Conservation (phyloP, 2,113 vertebrate species). For the Tragulus kanchil region DNA sequence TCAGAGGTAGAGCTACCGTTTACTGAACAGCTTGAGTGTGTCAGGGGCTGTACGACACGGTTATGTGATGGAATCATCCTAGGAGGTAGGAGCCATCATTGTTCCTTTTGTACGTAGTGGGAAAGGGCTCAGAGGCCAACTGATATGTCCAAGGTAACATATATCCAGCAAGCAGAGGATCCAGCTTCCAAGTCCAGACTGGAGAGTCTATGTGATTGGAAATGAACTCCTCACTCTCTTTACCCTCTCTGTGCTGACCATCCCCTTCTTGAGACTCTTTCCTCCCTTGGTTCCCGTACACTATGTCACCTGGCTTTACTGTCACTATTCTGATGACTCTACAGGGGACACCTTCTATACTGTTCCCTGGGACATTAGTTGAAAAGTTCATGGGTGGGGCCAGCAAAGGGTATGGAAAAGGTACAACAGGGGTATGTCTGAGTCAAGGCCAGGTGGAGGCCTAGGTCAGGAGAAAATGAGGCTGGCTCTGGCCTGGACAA, state of each 20-base stretch:
- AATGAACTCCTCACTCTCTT: fast-evolving
- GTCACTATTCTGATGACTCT: not conserved
- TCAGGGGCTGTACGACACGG: too few relatives aligned
- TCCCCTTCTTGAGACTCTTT: not conserved
- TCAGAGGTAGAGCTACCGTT: not conserved
- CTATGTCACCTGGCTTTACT: not conserved
- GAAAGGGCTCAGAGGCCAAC: not conserved
- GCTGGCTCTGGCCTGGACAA: not conserved
- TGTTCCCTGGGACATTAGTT: not conserved
- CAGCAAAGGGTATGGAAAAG: not conserved
- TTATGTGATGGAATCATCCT: not conserved
- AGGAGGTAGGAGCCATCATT: fast-evolving
- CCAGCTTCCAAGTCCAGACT: not conserved
- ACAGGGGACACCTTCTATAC: not conserved
- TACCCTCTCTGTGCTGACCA: not conserved
- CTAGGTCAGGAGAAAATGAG: not conserved
- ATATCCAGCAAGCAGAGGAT: not conserved
- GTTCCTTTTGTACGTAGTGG: not conserved
- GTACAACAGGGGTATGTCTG: not conserved
- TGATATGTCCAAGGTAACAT: not conserved
- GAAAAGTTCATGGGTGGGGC: not conserved
- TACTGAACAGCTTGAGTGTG: not conserved
- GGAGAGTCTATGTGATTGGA: not conserved
- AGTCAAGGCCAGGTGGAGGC: not conserved
- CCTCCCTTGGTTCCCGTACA: not conserved